Conservation (phyloP, 1,140 invertebrate genomes). For the Halyomorpha halys region DNA sequence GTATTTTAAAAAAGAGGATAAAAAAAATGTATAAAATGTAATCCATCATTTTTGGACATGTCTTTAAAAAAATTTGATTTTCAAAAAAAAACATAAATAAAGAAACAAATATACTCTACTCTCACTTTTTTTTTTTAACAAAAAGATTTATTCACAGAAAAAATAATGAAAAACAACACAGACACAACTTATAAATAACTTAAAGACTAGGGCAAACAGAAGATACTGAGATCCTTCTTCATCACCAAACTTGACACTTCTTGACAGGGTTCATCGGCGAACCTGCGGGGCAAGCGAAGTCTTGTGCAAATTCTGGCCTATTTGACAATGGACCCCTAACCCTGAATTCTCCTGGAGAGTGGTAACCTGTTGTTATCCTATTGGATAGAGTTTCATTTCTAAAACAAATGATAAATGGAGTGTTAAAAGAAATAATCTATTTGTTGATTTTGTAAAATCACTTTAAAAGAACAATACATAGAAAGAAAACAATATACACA, state of each 20-base stretch:
- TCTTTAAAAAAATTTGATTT: too few relatives aligned
- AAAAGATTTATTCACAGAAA: constrained; percentile 17
- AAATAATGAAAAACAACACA: neutral
- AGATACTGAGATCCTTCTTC: neutral
- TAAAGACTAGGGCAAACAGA: neutral
- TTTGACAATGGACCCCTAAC: constrained; percentile 84
- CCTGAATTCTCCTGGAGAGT: constrained; percentile 70
- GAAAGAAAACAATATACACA: too few relatives aligned
- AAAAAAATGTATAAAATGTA: too few relatives aligned
- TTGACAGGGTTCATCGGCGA: constrained; percentile 77
- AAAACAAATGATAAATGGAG: neutral
- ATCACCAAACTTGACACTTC: constrained; percentile 75
- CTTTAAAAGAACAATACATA: too few relatives aligned
- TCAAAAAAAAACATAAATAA: too few relatives aligned
- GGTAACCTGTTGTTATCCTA: constrained; percentile 43
- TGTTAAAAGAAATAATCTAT: neutral
- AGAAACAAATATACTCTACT: too few relatives aligned
- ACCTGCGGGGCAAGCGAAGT: constrained; percentile 74
- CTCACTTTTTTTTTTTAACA: neutral
- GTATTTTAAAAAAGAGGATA: too few relatives aligned
- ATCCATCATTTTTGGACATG: too few relatives aligned
- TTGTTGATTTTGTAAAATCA: too few relatives aligned
- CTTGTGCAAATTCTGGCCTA: constrained; percentile 71
- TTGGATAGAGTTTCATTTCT: constrained; percentile 30
- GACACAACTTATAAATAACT: constrained; percentile 11